These are phyloP conservation scores for Troides aeacus DNA, from an alignment of 2,888 invertebrate species.

Conservation along the genomic window DNA sequence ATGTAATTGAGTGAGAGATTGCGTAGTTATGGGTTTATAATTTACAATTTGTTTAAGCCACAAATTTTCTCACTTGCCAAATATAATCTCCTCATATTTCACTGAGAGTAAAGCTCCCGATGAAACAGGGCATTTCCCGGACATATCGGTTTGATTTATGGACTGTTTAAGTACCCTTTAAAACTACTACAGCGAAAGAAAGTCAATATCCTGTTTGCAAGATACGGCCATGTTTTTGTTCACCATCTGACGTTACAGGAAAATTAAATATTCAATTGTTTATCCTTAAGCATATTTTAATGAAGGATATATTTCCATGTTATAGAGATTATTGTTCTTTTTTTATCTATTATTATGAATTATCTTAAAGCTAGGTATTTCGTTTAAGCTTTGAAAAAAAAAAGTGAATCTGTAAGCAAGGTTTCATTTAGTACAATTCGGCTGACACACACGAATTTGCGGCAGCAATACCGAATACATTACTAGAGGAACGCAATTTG, in stretches of 20 bases:
- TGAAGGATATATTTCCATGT: too few species aligned
- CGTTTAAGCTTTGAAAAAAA: conserved; percentile 39
- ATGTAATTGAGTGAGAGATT: not conserved
- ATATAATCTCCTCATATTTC: conserved; percentile 72
- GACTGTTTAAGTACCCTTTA: conserved; percentile 72
- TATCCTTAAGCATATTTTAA: too few species aligned
- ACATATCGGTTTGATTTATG: conserved; percentile 76
- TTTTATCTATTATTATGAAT: not conserved
- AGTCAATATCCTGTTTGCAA: conserved; percentile 47
- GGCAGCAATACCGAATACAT: conserved; percentile 61
- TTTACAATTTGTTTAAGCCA: conserved; percentile 41
- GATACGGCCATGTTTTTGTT: conserved; percentile 28
- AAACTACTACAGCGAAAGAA: conserved; percentile 65
- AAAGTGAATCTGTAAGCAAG: conserved; percentile 52
- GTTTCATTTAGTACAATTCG: conserved; percentile 63
- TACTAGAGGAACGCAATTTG: conserved; percentile 68
- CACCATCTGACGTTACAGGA: conserved; percentile 22
- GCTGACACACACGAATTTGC: conserved; percentile 55
- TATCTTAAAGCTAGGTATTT: not conserved
- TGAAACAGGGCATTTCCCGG: conserved; percentile 68
- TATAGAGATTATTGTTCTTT: not conserved
- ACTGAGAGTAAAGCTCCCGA: conserved; percentile 62
- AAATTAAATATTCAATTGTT: conserved; percentile 7
- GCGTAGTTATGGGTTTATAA: conserved; percentile 23
- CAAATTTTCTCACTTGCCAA: conserved; percentile 51